Conservation (phyloP, 2,888 invertebrate species). For the Antheraea yamamai region DNA sequence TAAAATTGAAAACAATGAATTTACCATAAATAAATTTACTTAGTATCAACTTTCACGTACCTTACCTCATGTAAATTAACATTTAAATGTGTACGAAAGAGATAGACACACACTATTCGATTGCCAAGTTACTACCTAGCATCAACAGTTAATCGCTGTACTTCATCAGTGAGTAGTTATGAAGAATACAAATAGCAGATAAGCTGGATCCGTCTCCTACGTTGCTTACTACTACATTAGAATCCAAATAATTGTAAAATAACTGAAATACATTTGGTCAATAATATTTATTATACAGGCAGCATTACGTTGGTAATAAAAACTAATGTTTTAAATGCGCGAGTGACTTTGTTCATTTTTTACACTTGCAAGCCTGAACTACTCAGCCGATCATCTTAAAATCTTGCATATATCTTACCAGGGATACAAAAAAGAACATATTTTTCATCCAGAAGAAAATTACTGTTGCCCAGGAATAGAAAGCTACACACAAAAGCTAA, state of each 20-base stretch:
- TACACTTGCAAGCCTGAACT: too few species aligned
- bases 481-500: too few species aligned
- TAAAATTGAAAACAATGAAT: too few species aligned
- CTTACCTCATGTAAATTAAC: slow-evolving; percentile 1
- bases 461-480: too few species aligned
- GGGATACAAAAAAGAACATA: too few species aligned
- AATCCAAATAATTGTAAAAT: not conserved
- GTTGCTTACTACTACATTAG: not conserved
- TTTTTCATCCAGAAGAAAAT: too few species aligned
- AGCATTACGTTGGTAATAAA: not conserved
- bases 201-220: not conserved
- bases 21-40: not conserved
- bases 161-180: not conserved
- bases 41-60: not conserved
- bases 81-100: not conserved
- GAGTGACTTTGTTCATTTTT: too few species aligned
- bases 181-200: not conserved
- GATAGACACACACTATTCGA: not conserved
- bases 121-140: slow-evolving; percentile 1
- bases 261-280: not conserved
- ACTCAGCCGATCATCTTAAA: too few species aligned
- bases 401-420: too few species aligned
- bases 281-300: not conserved
- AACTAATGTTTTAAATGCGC: not conserved
- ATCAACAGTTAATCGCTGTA: not conserved